Evolutionary conservation across 2,888 invertebrate genomes (phyloP).

Genomic region (Sminthurides aquaticus): DNA sequence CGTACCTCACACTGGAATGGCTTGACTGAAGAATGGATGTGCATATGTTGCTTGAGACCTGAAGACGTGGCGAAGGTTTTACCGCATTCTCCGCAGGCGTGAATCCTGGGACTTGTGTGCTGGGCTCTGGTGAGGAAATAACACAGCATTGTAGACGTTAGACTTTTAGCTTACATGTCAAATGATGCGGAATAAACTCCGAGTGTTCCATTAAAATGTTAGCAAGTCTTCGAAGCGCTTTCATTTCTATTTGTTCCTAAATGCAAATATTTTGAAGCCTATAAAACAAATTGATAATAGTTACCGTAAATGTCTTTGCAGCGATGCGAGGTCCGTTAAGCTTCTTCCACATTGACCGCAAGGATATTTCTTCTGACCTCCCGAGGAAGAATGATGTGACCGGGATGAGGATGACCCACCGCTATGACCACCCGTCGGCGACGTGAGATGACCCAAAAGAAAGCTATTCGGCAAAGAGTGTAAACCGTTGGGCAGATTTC

Average conservation of each 20-base stretch:
- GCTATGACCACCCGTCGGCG: constrained; percentile 28
- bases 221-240: too few species aligned
- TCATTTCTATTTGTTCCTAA: too few species aligned
- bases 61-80: constrained; percentile 97
- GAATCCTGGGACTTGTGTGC: constrained; percentile 90
- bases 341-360: constrained; percentile 42
- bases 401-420: neutral
- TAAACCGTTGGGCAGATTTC: constrained; percentile 20
- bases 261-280: neutral
- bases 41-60: constrained; percentile 97
- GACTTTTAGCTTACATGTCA: neutral
- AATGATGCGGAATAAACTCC: neutral
- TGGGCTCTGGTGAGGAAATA: constrained; percentile 65
- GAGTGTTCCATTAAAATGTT: neutral
- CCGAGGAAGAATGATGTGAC: neutral
- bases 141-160: neutral
- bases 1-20: constrained; percentile 80
- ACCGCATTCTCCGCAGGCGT: constrained; percentile 96
- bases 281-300: neutral
- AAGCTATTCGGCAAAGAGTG: constrained; percentile 27
- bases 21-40: constrained; percentile 96
- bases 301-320: constrained; percentile 42
- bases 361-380: constrained; percentile 37
- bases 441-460: constrained; percentile 38
- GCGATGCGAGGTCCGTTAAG: constrained; percentile 41